These are phyloP conservation scores for Brachyrhaphis roseni DNA, from an alignment of 2,797 vertebrate species.

Conservation along the genomic window DNA sequence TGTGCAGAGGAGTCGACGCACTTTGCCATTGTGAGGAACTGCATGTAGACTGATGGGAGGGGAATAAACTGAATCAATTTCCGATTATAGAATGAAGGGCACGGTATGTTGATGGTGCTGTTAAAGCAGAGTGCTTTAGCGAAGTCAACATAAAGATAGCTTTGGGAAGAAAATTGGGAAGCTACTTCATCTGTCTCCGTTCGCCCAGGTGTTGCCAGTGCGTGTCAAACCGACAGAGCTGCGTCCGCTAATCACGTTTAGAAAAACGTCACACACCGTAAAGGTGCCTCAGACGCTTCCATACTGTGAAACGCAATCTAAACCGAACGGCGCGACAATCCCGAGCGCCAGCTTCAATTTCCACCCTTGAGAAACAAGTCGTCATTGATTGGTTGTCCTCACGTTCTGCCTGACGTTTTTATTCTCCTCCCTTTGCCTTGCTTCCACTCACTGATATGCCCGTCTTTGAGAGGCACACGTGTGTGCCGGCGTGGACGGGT, in stretches of 20 bases:
- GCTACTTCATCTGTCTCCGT: not conserved
- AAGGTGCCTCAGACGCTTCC: conserved; percentile 13
- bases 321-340: conserved; percentile 20
- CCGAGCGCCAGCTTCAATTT: conserved; percentile 33
- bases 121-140: not conserved
- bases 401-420: conserved; percentile 47
- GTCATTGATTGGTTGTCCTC: conserved; percentile 43
- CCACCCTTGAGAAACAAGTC: conserved; percentile 31
- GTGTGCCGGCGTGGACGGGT: conserved; percentile 16
- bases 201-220: not conserved
- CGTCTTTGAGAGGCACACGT: conserved; percentile 24
- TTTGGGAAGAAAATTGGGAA: conserved; percentile 3
- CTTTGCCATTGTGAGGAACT: not conserved
- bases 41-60: not conserved
- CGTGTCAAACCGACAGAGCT: not conserved
- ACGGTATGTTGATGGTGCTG: not conserved
- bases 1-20: not conserved
- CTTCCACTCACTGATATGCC: conserved; percentile 56
- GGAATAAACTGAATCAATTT: not conserved
- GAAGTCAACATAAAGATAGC: not conserved
- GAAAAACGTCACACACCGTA: not conserved
- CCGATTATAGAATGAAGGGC: not conserved
- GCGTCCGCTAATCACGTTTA: not conserved
- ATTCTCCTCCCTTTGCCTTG: conserved; percentile 45
- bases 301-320: conserved; percentile 1